Evolutionary conservation across 1,140 invertebrate genomes (phyloP), one percentile per base, ranked within the genome.

Genomic region (Musca vetustissima): DNA sequence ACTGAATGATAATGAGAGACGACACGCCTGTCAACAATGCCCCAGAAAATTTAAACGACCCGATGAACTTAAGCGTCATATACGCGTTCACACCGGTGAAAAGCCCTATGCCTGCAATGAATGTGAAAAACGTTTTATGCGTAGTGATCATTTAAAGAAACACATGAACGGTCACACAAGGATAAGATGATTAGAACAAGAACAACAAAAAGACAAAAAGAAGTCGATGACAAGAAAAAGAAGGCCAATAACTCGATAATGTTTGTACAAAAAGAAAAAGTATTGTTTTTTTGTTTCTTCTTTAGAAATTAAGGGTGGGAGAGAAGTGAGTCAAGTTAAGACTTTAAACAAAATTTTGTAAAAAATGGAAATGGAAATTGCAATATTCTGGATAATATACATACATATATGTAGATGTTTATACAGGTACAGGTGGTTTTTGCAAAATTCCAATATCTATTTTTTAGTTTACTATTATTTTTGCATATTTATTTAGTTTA

Each of bases 131-230:
- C 82, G 89, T 11, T 95, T 95, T 76, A 92, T 91, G 83, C 84
- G 93, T 14, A 94, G 92, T 19, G 93, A 95, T 80, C 93, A 95
- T 79, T 83, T 95, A 11, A 89, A 90, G 4, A 95, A 95, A 80
- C 93, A 95, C 80, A 84, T 90, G 24, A 93, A 93, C 74, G 93
- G 92, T 0, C 92, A 94, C 75, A 87, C 88, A 22, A 90, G 79
- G 64, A 72, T 73, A 67, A 79, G 79, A 73, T 79, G 57, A 65
- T 70, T 32, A 7, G 36, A 2, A 1, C 1, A 6, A 43, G 11
- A 43, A 43, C 36, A 8, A 43, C 36, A 43, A 43, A 4, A 50
- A 50, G 15, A 50, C 2, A n/a, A n/a, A 3, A n/a, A n/a, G 2
- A 50, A 3, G 48, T 19, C 48, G 15, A n/a, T 15, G 4, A n/a